These are phyloP conservation scores for Conus ventricosus DNA, from an alignment of 1,140 invertebrate genomes.

Conservation along the genomic window DNA sequence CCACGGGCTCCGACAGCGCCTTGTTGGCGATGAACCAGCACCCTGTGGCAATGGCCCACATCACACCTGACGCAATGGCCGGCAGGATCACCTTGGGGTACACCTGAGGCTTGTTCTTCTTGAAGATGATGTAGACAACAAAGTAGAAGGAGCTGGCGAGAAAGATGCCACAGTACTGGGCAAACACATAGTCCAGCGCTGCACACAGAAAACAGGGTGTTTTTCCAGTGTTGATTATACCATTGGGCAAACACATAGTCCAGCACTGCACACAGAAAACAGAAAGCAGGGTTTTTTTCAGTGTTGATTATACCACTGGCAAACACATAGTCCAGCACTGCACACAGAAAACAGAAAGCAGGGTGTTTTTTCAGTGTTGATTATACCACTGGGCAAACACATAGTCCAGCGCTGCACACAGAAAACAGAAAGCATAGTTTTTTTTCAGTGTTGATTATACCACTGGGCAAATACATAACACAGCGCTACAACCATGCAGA, in stretches of 20 bases:
- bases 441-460: no score
- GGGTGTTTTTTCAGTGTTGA: no score
- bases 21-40: conserved; percentile 76
- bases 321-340: no score
- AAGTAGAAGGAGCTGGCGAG: conserved; percentile 73
- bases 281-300: no score
- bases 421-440: not conserved
- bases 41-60: conserved; percentile 75
- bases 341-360: no score
- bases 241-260: no score
- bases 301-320: no score
- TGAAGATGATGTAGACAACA: conserved; percentile 70
- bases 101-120: conserved; percentile 71
- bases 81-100: conserved; percentile 74
- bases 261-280: not conserved
- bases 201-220: conserved; percentile 26
- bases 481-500: no score
- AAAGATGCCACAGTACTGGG: conserved; percentile 75
- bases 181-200: conserved; percentile 76
- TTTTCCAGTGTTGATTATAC: no score
- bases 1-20: conserved; percentile 72
- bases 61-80: conserved; percentile 74
- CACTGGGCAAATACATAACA: no score
- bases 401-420: conserved; percentile 73
- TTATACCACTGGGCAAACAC: conserved; percentile 73